Conservation (phyloP, 2,113 vertebrate genomes). For the Triplophysa rosa region DNA sequence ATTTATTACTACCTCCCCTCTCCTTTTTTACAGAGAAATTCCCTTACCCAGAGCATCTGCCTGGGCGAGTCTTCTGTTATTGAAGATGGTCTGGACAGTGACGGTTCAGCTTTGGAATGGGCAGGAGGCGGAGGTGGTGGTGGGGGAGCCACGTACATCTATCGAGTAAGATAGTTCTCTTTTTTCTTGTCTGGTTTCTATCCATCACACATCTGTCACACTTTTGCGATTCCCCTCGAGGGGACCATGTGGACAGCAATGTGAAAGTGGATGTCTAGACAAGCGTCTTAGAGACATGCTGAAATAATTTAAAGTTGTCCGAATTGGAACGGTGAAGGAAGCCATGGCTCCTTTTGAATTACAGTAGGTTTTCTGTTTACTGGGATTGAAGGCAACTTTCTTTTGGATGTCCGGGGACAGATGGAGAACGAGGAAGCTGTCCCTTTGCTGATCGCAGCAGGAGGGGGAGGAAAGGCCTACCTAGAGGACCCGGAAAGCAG, state of each 20-base stretch:
- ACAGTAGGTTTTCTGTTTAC: neutral
- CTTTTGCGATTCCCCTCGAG: neutral
- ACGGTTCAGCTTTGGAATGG: constrained; percentile 69
- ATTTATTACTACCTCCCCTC: neutral
- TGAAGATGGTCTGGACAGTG: constrained; percentile 74
- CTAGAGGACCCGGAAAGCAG: constrained; percentile 76
- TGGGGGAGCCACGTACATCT: constrained; percentile 86
- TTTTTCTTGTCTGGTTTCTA: neutral
- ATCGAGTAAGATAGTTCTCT: constrained; percentile 70
- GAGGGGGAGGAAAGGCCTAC: constrained; percentile 89
- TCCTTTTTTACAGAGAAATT: constrained; percentile 70
- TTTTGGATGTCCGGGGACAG: constrained; percentile 59
- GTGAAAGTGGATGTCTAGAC: constrained; percentile 31
- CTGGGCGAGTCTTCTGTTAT: constrained; percentile 84
- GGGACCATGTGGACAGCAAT: constrained; percentile 39
- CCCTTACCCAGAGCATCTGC: constrained; percentile 81
- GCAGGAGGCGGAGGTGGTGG: constrained; percentile 88
- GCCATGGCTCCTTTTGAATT: neutral
- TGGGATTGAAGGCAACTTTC: neutral
- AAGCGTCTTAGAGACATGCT: constrained; percentile 40
- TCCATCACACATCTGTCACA: neutral
- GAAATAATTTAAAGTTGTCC: constrained; percentile 42
- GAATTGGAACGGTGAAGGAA: constrained; percentile 28
- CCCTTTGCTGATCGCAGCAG: constrained; percentile 86
- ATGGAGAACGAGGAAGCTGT: constrained; percentile 76